Percentiles rank a stretch among this genome's conserved stretches.
Evolutionary conservation across 2,797 vertebrate genomes (phyloP).

Genomic region (Pyrocephalus nanus): DNA sequence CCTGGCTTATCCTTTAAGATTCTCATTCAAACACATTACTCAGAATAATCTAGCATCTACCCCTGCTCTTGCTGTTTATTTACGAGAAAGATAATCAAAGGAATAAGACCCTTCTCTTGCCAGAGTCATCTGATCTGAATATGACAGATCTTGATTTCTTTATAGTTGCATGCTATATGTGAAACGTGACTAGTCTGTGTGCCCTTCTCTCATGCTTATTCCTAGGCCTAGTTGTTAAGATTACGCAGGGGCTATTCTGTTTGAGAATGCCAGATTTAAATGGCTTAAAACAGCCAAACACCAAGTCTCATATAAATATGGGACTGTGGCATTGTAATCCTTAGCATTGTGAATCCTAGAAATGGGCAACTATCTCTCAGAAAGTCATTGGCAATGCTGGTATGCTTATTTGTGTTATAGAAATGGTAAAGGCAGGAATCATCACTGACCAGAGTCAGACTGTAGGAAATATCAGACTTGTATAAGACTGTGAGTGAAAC

Average conservation of each 20-base stretch:
- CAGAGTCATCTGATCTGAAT: neutral
- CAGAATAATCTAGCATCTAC: neutral
- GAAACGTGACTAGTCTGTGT: neutral
- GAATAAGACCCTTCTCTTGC: neutral
- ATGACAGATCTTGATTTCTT: neutral
- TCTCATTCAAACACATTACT: neutral
- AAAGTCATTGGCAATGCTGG: neutral
- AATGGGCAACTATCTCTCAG: neutral
- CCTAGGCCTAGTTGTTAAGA: neutral
- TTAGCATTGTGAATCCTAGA: neutral
- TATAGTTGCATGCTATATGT: neutral
- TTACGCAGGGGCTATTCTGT: neutral
- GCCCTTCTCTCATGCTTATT: neutral
- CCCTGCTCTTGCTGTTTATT: neutral
- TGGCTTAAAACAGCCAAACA: neutral
- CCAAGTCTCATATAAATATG: neutral
- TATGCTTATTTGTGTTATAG: neutral
- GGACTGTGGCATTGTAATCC: neutral
- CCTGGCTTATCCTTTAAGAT: neutral
- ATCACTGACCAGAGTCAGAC: neutral
- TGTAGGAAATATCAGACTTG: neutral
- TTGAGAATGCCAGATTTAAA: neutral
- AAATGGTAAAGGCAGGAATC: neutral
- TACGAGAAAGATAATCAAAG: neutral
- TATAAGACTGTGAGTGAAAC: neutral